Evolutionary conservation across 2,797 vertebrate genomes (phyloP).

Genomic region (Acomys russatus): DNA sequence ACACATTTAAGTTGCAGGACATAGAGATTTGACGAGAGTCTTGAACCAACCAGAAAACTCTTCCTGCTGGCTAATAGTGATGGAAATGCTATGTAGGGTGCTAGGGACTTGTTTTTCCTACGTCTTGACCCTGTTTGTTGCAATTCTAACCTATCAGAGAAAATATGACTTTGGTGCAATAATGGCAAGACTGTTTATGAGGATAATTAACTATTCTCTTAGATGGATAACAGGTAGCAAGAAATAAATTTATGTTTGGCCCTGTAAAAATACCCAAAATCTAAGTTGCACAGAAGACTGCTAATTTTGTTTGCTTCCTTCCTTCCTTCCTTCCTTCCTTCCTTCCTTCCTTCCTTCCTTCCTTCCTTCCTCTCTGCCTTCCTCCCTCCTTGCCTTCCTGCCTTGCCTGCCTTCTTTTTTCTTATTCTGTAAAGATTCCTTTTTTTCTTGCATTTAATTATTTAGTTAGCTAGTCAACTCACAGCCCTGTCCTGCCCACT

Average conservation of each 20-base stretch:
- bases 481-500: too few species aligned
- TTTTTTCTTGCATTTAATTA: too few species aligned
- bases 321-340: too few species aligned
- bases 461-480: too few species aligned
- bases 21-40: neutral
- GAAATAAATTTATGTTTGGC: neutral
- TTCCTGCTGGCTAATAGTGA: neutral
- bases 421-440: too few species aligned
- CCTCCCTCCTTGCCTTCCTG: too few species aligned
- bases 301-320: neutral
- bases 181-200: neutral
- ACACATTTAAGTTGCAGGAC: neutral
- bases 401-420: too few species aligned
- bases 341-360: too few species aligned
- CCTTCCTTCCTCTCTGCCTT: too few species aligned
- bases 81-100: neutral
- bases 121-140: neutral
- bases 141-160: neutral
- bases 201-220: neutral
- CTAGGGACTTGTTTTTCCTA: neutral
- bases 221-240: too few species aligned
- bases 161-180: neutral
- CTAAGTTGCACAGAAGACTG: neutral
- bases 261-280: neutral
- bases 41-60: neutral